Evolutionary conservation across 2,113 vertebrate genomes (phyloP), one percentile per base, ranked within the genome.

Genomic region (Hemiprocne comata): DNA sequence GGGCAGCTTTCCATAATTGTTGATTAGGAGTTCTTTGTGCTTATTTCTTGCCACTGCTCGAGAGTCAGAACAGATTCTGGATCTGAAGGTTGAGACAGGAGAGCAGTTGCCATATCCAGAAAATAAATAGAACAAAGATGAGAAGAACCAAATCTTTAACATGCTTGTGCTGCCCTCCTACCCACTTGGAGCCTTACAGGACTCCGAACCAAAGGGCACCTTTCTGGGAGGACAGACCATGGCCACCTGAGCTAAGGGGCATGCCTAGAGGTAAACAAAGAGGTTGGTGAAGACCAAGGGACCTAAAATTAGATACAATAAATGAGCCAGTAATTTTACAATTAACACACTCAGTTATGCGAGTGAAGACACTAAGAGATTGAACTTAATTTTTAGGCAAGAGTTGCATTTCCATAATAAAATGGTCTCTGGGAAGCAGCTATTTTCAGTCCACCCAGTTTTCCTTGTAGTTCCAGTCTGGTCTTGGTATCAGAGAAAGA

Each of bases 171-270:
- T 54, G 44, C 2, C 17, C 18, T 79, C 29, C 54, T 71, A 25
- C 21, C 29, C 0, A 0, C 0, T 3, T 9, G 44, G 67, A 82
- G 26, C 23, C 28, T 64, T 3, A 0, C 2, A 55, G 34, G 57
- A 50, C 60, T 71, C 1, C 1, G 75, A 76, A 38, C 16, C 0
- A 0, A 81, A 50, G 20, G 58, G 3, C 1, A 64, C 11, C 44
- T 51, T 73, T 65, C 55, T 42, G 24, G 40, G 48, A 92, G 66
- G 48, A 64, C 23, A 57, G 3, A 3, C 23, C 24, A 25, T 1
- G 1, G 4, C 26, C 53, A 29, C 8, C 13, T 3, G 9, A 40
- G 25, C 24, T n/a, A 50, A 33, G 17, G 3, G 60, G 6, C 17
- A 24, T 13, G 7, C 3, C 72, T 66, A 44, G 26, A 55, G 17